Evolutionary conservation across 2,797 vertebrate species (phyloP), one percentile per base, ranked within the genome.

Genomic region (Eleutherodactylus coqui): DNA sequence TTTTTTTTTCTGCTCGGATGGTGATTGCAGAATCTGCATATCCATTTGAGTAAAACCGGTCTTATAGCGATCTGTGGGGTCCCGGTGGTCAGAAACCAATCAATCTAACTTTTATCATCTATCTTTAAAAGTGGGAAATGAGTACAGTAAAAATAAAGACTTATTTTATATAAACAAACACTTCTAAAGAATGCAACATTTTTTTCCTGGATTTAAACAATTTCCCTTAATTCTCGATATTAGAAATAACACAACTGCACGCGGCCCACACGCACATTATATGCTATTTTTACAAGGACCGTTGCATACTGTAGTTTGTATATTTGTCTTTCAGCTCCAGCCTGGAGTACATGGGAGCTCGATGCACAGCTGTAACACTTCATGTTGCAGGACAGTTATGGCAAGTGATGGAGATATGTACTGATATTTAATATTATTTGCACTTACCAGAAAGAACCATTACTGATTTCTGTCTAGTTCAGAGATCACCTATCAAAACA

Each of bases 321-420:
- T 81, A 36, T 69, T 81, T 82, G 38, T 10, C 62, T 81, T 69
- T 69, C 11, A 70, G 64, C 5, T 38, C 73, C 6, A 73, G 34
- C 32, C 21, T 72, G 34, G 24, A 85, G 21, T 43, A 72, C 38
- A 85, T 43, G 36, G 51, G 51, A 85, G 60, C 47, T 73, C 36
- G 19, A 41, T 75, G 67, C 53, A 86, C 78, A 75, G 84, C 77
- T 85, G 84, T 45, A 80, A 49, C 51, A 75, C 21, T 55, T 86
- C 67, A 86, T 51, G 27, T 72, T 49, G 53, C 69, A 86, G 27
- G 38, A 81, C 27, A 86, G 78, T 80, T 86, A 86, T 62, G 69
- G 69, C 67, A 81, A 53, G 77, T 80, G 78, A 80, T 62, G 69
- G 47, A 41, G 84, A 86, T 49, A 75, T 75, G 78, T 8, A 80